These are phyloP conservation scores for Drosophila nr. perissopoda DNA, from an alignment of 2,888 invertebrate species.

Conservation along the genomic window DNA sequence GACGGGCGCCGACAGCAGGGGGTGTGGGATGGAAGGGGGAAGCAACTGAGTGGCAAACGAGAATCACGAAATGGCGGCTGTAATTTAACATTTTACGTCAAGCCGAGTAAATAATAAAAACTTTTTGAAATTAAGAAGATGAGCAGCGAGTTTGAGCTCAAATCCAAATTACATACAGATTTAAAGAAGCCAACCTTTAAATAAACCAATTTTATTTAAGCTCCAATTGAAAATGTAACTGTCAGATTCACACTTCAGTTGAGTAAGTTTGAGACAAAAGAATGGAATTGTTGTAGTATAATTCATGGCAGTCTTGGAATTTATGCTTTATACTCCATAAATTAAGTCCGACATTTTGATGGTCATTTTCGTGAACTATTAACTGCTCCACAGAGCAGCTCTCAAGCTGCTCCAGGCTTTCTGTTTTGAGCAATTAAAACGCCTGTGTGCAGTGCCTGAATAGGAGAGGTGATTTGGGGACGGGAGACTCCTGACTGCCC, in stretches of 20 bases:
- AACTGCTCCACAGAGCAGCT: conserved; percentile 1
- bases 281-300: neutral
- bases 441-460: conserved; percentile 4
- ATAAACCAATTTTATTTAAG: neutral
- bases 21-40: neutral
- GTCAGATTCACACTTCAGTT: neutral
- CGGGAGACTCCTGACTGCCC: conserved; percentile 1
- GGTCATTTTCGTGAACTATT: conserved; percentile 19
- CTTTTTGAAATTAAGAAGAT: neutral
- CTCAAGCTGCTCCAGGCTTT: conserved; percentile 10
- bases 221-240: neutral
- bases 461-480: conserved; percentile 6
- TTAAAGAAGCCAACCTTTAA: neutral
- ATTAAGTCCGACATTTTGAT: conserved; percentile 30
- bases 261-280: neutral
- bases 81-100: conserved; percentile 51
- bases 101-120: conserved; percentile 15
- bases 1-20: neutral
- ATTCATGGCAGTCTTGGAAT: conserved; percentile 5
- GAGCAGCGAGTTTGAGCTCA: neutral
- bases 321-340: conserved; percentile 29
- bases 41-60: conserved; percentile 3
- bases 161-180: neutral
- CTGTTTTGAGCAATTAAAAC: conserved; percentile 70
- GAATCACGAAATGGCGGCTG: conserved; percentile 13